Conservation (phyloP, 2,113 vertebrate genomes). For the Aldabrachelys gigantea region DNA sequence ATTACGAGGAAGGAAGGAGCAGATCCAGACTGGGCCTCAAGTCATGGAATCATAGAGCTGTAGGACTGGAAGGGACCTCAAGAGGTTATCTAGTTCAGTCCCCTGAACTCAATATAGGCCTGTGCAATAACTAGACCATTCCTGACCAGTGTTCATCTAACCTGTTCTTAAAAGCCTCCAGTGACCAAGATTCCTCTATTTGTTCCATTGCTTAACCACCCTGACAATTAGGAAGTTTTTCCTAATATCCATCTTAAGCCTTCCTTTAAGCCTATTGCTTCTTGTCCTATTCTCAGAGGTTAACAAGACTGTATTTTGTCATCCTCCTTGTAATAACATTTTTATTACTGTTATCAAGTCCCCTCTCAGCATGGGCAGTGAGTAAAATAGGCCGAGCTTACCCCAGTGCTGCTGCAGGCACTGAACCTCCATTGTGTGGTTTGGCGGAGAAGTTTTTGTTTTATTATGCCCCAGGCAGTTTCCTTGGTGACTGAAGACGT, state of each 20-base stretch:
- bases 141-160: not conserved
- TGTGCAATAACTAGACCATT: not conserved
- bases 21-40: not conserved
- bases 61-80: not conserved
- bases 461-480: too few relatives aligned
- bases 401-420: too few relatives aligned
- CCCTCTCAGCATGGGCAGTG: too few relatives aligned
- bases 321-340: not conserved
- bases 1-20: not conserved
- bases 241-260: not conserved
- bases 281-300: not conserved
- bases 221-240: not conserved
- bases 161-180: not conserved
- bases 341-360: not conserved
- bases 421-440: too few relatives aligned
- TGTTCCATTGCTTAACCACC: not conserved
- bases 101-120: not conserved
- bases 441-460: too few relatives aligned
- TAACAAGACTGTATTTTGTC: not conserved
- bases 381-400: too few relatives aligned
- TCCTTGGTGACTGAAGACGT: too few relatives aligned
- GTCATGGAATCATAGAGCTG: not conserved
- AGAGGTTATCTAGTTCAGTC: not conserved
- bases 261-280: not conserved
- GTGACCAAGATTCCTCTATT: not conserved